Evolutionary conservation across 2,797 vertebrate species (phyloP).

Genomic region (Garrulus glandarius): DNA sequence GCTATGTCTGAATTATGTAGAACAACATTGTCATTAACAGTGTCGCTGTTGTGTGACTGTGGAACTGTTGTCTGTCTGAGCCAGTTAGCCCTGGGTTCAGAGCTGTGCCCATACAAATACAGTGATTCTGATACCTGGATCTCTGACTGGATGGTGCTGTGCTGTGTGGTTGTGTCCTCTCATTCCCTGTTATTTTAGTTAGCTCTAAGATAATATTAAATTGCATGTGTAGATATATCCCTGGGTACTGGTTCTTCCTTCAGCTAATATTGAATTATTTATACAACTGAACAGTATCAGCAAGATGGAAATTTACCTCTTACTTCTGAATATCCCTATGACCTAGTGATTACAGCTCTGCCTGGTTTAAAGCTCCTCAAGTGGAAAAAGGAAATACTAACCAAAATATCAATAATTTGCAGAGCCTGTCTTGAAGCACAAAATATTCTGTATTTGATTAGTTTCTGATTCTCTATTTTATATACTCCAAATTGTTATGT

Average conservation of each 20-base stretch:
- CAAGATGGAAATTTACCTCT: background rate
- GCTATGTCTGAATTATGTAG: background rate
- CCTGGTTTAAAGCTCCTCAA: background rate
- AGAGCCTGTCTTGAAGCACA: background rate
- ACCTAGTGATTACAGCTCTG: background rate
- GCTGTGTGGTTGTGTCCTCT: background rate
- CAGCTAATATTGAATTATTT: constrained; percentile 40
- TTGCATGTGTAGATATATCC: background rate
- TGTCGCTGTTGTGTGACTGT: background rate
- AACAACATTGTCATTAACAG: background rate
- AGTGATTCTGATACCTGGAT: background rate
- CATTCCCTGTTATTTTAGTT: background rate
- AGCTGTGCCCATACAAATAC: background rate
- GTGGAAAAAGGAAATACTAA: background rate
- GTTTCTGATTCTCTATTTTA: background rate
- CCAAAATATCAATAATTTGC: constrained; percentile 13
- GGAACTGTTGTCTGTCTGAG: background rate
- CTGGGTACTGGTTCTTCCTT: background rate
- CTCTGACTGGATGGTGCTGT: background rate
- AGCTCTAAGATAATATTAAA: background rate
- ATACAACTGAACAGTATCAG: background rate
- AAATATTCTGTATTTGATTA: background rate
- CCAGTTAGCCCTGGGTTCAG: background rate
- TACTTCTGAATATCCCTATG: background rate
- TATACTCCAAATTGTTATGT: constrained; percentile 14